A percentile compares a stretch with the other conserved stretches of the same genome.
phyloP scores from a whole-genome alignment of 2,797 vertebrate genomes.

The Miichthys miiuy region DNA sequence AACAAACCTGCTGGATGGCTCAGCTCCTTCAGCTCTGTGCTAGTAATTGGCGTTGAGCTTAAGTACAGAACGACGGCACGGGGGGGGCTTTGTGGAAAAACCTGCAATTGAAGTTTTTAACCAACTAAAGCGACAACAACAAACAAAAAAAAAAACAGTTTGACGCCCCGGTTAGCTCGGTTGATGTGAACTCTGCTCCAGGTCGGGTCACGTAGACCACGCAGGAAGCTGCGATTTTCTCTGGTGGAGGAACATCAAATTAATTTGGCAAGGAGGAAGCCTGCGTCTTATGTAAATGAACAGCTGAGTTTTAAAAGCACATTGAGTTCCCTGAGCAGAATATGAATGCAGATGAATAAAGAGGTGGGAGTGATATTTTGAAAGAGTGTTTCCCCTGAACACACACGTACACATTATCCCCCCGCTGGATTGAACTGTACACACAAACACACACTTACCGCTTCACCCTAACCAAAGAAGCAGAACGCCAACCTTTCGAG shows the following conservation, averaged over 20 bases:
- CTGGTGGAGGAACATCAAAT: slow-evolving; percentile 47
- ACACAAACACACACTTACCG: slow-evolving; percentile 4
- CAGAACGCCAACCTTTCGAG: slow-evolving; percentile 17
- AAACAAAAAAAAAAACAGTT: slow-evolving; percentile 11
- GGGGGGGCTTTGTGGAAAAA: slow-evolving; percentile 24
- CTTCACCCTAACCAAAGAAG: background rate
- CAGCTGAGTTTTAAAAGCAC: slow-evolving; percentile 62
- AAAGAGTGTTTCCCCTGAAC: background rate
- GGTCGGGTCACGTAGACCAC: background rate
- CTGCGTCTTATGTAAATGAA: slow-evolving; percentile 68
- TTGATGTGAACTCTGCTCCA: slow-evolving; percentile 7
- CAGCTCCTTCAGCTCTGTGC: slow-evolving; percentile 17
- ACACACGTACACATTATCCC: background rate
- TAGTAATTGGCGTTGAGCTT: slow-evolving; percentile 49
- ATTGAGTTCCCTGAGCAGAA: slow-evolving; percentile 54
- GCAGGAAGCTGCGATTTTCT: slow-evolving; percentile 27
- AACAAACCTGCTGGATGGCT: slow-evolving; percentile 40
- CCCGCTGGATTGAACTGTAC: slow-evolving; percentile 5
- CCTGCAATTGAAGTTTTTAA: slow-evolving; percentile 22
- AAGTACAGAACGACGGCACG: slow-evolving; percentile 24
- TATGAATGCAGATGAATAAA: slow-evolving; percentile 49
- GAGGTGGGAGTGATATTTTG: slow-evolving; percentile 40
- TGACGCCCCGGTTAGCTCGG: slow-evolving; percentile 21
- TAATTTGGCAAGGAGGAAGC: slow-evolving; percentile 57
- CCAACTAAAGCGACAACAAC: background rate